Base-by-base conservation (phyloP, 2,797 vertebrate genomes). In the Synanceia verrucosa region DNA sequence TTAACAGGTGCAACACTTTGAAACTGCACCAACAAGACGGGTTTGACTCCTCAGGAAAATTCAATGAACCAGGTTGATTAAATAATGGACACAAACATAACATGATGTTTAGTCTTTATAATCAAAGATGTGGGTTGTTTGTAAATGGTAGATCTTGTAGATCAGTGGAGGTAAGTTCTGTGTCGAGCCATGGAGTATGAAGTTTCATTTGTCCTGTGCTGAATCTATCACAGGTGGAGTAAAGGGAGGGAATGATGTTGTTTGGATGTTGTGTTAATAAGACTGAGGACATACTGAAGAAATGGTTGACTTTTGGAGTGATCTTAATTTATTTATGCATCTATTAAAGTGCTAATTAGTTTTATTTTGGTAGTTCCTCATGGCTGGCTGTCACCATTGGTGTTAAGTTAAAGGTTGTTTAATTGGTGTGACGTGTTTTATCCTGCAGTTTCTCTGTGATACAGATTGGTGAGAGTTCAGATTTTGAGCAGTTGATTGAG, bases 401-500 rank as follows among this genome's bases (percentile, higher is more conserved):
- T 29, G 46, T 11, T 10, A 18, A 14, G 13, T 58, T 46, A 19
- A 11, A 68, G 1, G 29, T 21, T 11, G 9, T 13, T 48, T 59
- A 56, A 70, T 53, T 65, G 19, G n/a, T 55, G 51, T 59, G 51
- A 66, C 52, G 62, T 5, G 21, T 36, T 59, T 28, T 34, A 64
- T 33, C 3, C 16, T 13, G 2, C 14, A 2, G 23, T 24, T 13
- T 57, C 19, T 5, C 9, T 13, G 14, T 21, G 50, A 50, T 18
- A 28, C 6, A 13, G 10, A 60, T 39, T 47, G 53, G n/a, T 24
- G 6, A 55, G 19, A 34, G 41, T 62, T 78, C 3, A 28, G 65
- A 70, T 65, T 36, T 53, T 52, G 39, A 66, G 29, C 57, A 7
- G 57, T 34, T 74, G 61, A 82, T 64, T 46, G 78, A 84, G 74